Percentiles rank a stretch among this genome's conserved stretches.
Conservation (phyloP, 2,888 invertebrate genomes). For the Trilocha varians region DNA sequence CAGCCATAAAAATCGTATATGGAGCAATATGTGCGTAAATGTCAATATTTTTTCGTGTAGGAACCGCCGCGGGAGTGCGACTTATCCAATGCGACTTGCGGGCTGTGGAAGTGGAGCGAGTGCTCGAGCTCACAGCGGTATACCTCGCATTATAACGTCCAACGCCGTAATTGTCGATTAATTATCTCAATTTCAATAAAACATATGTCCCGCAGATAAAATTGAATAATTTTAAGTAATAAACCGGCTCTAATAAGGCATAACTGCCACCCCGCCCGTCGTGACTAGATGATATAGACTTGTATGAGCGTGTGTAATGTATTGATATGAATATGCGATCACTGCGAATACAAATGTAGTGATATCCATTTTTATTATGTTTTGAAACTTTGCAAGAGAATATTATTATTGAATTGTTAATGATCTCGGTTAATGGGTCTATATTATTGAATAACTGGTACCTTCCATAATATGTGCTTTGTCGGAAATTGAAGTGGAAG, state of each 20-base stretch:
- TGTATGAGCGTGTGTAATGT: no score
- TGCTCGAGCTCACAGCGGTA: slow-evolving; percentile 57
- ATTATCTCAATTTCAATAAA: slow-evolving; percentile 69
- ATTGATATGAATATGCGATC: no score
- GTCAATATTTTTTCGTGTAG: slow-evolving; percentile 58
- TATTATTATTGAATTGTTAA: no score
- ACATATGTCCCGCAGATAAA: slow-evolving; percentile 61
- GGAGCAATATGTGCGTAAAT: slow-evolving; percentile 73
- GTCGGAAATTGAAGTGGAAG: no score
- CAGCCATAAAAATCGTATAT: slow-evolving; percentile 66
- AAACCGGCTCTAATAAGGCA: slow-evolving; percentile 60
- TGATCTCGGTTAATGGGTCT: no score
- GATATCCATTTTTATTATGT: no score
- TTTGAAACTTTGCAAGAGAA: no score
- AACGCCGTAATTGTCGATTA: slow-evolving; percentile 71
- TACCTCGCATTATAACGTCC: slow-evolving; percentile 55
- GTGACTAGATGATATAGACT: no score
- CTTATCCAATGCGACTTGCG: slow-evolving; percentile 58
- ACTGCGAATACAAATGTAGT: no score
- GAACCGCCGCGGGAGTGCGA: slow-evolving; percentile 18
- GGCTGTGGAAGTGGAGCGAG: slow-evolving; percentile 41
- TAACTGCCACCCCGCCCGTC: slow-evolving; percentile 43
- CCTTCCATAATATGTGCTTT: no score
- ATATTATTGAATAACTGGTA: no score
- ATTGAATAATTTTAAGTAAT: slow-evolving; percentile 62